Conservation (phyloP, 2,888 invertebrate species). For the Thalpophila matura region DNA sequence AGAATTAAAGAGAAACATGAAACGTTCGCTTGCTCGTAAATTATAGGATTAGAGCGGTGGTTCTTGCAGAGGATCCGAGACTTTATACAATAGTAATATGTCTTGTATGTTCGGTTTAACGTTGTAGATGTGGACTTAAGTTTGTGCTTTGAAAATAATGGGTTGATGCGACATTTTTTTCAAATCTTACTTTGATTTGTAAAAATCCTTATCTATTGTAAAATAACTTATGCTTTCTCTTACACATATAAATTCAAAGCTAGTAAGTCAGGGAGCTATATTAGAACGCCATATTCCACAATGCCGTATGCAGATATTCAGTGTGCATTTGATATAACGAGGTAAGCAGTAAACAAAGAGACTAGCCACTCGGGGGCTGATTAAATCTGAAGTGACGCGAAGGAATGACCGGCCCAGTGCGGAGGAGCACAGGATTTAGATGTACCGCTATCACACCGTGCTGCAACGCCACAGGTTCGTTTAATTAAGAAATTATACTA, state of each 20-base stretch:
- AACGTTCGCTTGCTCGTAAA: conserved; percentile 41
- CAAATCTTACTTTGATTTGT: too few species aligned
- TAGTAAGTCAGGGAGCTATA: neutral
- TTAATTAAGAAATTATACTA: too few species aligned
- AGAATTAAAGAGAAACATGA: conserved; percentile 48
- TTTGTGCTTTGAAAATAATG: conserved; percentile 1
- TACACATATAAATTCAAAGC: neutral
- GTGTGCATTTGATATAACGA: conserved; percentile 43
- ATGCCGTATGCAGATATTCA: conserved; percentile 6
- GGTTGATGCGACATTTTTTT: too few species aligned
- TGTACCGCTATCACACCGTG: conserved; percentile 46
- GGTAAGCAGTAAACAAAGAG: conserved; percentile 59
- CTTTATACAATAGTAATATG: conserved; percentile 39
- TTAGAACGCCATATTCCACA: neutral
- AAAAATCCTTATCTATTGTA: too few species aligned
- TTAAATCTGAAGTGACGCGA: conserved; percentile 83
- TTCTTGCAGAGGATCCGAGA: conserved; percentile 12
- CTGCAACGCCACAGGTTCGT: neutral
- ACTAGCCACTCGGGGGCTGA: conserved; percentile 68
- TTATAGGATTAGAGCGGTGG: conserved; percentile 38
- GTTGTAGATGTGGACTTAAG: conserved; percentile 14
- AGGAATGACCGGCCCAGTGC: conserved; percentile 78
- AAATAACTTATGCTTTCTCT: too few species aligned
- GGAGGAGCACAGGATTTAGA: conserved; percentile 64
- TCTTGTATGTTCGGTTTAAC: conserved; percentile 45